Percentiles rank a stretch among this genome's conserved stretches.
These are phyloP conservation scores for Drosophila sucinea DNA, from an alignment of 1,140 invertebrate species.

Conservation along the genomic window DNA sequence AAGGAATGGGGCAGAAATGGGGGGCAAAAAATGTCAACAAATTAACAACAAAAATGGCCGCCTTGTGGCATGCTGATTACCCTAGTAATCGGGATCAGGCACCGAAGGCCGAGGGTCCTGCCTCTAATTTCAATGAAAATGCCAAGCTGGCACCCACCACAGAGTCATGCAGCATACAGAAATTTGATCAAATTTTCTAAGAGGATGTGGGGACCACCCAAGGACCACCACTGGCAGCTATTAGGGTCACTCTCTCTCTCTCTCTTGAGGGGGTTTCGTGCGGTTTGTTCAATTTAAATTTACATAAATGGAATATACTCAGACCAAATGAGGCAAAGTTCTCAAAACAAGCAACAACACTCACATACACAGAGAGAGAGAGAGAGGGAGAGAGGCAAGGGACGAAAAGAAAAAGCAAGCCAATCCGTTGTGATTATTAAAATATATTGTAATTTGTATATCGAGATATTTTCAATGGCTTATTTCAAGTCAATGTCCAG, in stretches of 20 bases:
- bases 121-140: constrained; percentile 68
- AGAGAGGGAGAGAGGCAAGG: neutral
- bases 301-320: constrained; percentile 29
- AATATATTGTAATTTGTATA: neutral
- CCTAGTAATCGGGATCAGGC: constrained; percentile 48
- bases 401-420: neutral
- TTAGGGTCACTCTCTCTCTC: neutral
- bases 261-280: constrained; percentile 1
- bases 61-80: constrained; percentile 45
- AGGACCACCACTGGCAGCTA: neutral
- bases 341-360: neutral
- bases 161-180: constrained; percentile 32
- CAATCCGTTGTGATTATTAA: neutral
- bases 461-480: neutral
- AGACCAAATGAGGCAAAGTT: constrained; percentile 1
- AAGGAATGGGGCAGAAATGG: neutral
- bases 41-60: constrained; percentile 32
- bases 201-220: constrained; percentile 5
- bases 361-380: neutral
- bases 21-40: constrained; percentile 33
- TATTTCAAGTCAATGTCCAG: no score
- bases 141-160: constrained; percentile 36
- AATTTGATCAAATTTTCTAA: constrained; percentile 54
- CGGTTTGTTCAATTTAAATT: constrained; percentile 34
- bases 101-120: constrained; percentile 16